Evolutionary conservation across 2,888 invertebrate species (phyloP).

Genomic region (Lasioglossum marginatum): DNA sequence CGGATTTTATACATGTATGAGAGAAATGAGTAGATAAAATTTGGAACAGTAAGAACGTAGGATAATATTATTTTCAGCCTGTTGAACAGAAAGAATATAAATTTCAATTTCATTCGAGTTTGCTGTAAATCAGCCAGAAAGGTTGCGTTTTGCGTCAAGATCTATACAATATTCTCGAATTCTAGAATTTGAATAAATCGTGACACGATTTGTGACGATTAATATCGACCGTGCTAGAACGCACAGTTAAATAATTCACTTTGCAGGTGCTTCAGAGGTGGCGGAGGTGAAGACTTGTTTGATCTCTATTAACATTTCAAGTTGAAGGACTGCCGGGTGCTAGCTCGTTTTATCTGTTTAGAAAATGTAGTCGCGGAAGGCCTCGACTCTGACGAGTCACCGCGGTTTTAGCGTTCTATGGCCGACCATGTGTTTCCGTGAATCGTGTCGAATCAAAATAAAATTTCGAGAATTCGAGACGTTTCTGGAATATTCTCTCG

Average conservation of each 20-base stretch:
- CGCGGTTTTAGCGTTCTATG: neutral
- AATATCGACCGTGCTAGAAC: neutral
- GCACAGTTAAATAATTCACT: neutral
- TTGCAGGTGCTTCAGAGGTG: neutral
- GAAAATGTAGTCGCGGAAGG: neutral
- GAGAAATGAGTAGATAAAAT: too few relatives aligned
- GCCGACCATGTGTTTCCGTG: neutral
- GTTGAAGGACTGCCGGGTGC: neutral
- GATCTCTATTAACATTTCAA: conserved; percentile 15
- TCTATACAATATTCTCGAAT: neutral
- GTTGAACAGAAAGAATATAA: too few relatives aligned
- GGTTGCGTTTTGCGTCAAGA: too few relatives aligned
- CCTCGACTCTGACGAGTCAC: neutral
- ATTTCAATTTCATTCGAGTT: too few relatives aligned
- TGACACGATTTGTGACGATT: neutral
- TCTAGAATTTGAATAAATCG: neutral
- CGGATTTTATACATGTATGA: too few relatives aligned
- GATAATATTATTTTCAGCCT: too few relatives aligned
- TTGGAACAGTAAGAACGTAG: too few relatives aligned
- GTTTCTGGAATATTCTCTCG: neutral
- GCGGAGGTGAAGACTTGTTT: neutral
- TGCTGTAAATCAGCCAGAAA: too few relatives aligned
- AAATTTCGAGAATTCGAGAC: neutral
- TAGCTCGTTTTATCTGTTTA: neutral
- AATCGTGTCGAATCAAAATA: neutral